phyloP scores from a whole-genome alignment of 2,797 vertebrate genomes.

The Rhinella marina region DNA sequence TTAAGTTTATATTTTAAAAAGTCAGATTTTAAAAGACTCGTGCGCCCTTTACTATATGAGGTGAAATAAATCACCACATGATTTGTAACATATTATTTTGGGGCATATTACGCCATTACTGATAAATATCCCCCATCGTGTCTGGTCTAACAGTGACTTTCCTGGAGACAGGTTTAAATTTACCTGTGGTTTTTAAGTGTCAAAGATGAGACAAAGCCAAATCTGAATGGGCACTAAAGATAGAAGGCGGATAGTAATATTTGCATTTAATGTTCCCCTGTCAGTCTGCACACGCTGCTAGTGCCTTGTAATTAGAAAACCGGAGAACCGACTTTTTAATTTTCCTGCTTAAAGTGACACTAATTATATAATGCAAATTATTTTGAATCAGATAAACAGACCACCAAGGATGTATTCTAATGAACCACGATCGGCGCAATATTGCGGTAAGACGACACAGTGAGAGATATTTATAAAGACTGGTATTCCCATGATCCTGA shows the following conservation, averaged over 20 bases:
- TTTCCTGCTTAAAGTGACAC: background rate
- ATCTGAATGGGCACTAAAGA: background rate
- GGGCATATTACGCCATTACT: too few relatives aligned
- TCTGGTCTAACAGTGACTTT: too few relatives aligned
- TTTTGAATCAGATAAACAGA: background rate
- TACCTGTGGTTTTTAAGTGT: background rate
- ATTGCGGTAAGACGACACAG: too few relatives aligned
- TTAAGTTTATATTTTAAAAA: too few relatives aligned
- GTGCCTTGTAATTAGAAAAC: background rate
- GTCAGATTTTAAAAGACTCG: too few relatives aligned
- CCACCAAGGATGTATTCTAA: background rate
- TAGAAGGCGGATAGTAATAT: background rate
- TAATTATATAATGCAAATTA: background rate
- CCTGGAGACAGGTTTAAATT: background rate
- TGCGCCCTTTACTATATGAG: too few relatives aligned
- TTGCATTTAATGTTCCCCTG: background rate
- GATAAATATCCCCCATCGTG: too few relatives aligned
- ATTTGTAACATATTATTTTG: too few relatives aligned
- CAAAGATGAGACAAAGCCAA: background rate
- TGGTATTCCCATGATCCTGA: too few relatives aligned
- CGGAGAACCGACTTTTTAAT: background rate
- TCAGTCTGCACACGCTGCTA: background rate
- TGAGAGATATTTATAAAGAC: too few relatives aligned
- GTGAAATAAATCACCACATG: too few relatives aligned
- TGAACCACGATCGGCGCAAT: background rate